These are phyloP conservation scores for Cantharis flavilabris DNA, from an alignment of 2,888 invertebrate genomes.

Conservation along the genomic window DNA sequence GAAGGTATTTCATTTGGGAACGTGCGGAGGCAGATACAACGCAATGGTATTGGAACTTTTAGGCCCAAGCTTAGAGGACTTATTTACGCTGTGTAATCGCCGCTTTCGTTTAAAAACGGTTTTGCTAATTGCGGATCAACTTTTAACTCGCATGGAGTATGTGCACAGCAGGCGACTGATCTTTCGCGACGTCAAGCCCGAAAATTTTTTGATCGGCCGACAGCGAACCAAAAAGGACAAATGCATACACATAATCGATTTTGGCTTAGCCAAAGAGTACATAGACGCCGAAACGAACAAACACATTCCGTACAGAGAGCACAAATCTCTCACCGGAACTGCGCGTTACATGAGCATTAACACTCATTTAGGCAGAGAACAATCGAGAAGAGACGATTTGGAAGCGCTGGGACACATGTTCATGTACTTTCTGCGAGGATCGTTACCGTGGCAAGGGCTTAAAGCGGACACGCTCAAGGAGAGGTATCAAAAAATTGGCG, in stretches of 20 bases:
- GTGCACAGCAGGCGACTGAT: constrained; percentile 99
- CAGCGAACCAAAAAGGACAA: constrained; percentile 97
- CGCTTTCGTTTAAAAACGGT: constrained; percentile 75
- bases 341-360: constrained; percentile 99
- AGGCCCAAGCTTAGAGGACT: constrained; percentile 74
- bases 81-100: constrained; percentile 73
- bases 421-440: constrained; percentile 99
- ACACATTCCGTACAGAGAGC: constrained; percentile 99
- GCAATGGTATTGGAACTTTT: constrained; percentile 75
- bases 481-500: constrained; percentile 99
- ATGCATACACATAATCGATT: constrained; percentile 99
- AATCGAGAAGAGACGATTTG: constrained; percentile 98
- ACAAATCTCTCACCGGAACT: constrained; percentile 99
- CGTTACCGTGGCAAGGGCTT: constrained; percentile 99
- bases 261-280: constrained; percentile 99
- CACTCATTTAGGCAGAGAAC: constrained; percentile 99
- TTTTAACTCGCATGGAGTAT: constrained; percentile 96
- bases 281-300: constrained; percentile 99
- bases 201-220: constrained; percentile 99
- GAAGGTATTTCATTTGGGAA: constrained; percentile 75
- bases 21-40: constrained; percentile 72
- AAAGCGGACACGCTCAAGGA: constrained; percentile 99
- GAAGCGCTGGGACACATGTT: constrained; percentile 99
- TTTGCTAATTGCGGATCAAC: constrained; percentile 72
- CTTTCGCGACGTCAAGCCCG: constrained; percentile 99